Evolutionary conservation across 2,888 invertebrate species (phyloP).

Genomic region (Chouioia cunea): DNA sequence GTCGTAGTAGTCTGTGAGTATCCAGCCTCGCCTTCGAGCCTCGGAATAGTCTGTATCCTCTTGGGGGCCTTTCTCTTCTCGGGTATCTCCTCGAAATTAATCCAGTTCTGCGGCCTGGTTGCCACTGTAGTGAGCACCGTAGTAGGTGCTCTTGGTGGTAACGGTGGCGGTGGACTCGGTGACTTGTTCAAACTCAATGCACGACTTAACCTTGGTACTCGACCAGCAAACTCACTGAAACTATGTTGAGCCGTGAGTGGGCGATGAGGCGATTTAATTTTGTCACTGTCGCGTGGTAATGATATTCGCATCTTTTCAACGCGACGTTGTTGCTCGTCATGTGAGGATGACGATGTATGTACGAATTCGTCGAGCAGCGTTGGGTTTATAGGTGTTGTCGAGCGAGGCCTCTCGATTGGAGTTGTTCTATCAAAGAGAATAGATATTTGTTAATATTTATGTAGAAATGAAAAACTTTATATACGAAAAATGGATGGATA

Average conservation of each 20-base stretch:
- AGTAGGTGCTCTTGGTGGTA: slow-evolving; percentile 62
- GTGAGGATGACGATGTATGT: slow-evolving; percentile 59
- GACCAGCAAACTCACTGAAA: slow-evolving; percentile 76
- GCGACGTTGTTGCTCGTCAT: slow-evolving; percentile 55
- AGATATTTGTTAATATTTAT: neutral
- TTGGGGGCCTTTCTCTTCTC: slow-evolving; percentile 86
- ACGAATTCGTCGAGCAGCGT: slow-evolving; percentile 81
- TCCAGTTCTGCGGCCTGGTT: slow-evolving; percentile 74
- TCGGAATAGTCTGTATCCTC: slow-evolving; percentile 84
- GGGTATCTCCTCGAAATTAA: slow-evolving; percentile 89
- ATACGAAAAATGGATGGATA: slow-evolving; percentile 3
- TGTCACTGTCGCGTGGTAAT: slow-evolving; percentile 73
- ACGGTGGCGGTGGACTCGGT: slow-evolving; percentile 65
- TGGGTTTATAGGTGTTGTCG: slow-evolving; percentile 80
- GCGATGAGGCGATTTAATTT: slow-evolving; percentile 68
- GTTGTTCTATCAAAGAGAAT: slow-evolving; percentile 69
- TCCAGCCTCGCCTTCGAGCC: slow-evolving; percentile 67
- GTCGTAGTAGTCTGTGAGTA: slow-evolving; percentile 47
- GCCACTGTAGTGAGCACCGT: slow-evolving; percentile 51
- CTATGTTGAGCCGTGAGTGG: slow-evolving; percentile 62
- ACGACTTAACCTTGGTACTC: slow-evolving; percentile 71
- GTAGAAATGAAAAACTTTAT: neutral
- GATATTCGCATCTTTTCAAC: slow-evolving; percentile 79
- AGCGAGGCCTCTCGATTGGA: slow-evolving; percentile 81
- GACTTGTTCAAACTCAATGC: slow-evolving; percentile 49